These are phyloP conservation scores for Petroica traversi DNA, from an alignment of 2,113 vertebrate genomes.

Conservation along the genomic window DNA sequence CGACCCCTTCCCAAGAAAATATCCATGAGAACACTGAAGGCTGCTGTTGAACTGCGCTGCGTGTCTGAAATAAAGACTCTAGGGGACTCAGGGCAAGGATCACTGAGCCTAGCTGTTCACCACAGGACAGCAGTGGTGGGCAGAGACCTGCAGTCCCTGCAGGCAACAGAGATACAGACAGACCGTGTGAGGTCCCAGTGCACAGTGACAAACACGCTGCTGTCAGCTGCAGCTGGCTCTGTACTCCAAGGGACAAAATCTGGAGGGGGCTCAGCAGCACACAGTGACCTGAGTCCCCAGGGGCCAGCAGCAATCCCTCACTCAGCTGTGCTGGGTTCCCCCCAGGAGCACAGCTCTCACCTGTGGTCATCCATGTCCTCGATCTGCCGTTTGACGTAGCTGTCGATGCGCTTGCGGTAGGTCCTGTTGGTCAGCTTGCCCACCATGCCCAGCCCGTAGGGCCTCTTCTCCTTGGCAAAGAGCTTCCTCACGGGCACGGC, in stretches of 20 bases:
- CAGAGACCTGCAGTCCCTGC: background rate
- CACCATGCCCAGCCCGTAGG: slow-evolving; percentile 95
- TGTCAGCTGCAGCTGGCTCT: background rate
- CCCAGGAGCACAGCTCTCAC: slow-evolving; percentile 13
- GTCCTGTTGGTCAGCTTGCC: slow-evolving; percentile 96
- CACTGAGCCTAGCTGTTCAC: background rate
- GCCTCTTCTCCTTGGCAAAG: slow-evolving; percentile 93
- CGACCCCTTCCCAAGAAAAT: background rate
- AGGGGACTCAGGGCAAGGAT: background rate
- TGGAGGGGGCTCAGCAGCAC: background rate
- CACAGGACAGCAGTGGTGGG: background rate
- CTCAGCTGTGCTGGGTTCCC: background rate
- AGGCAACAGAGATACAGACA: background rate
- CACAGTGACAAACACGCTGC: rapidly evolving
- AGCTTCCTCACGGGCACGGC: slow-evolving; percentile 92
- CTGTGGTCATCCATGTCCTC: slow-evolving; percentile 99
- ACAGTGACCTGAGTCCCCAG: rapidly evolving
- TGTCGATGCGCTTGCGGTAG: slow-evolving; percentile 97
- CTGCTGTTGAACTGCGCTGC: background rate
- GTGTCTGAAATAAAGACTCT: background rate
- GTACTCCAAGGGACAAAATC: background rate
- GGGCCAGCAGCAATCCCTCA: background rate
- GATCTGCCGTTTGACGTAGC: slow-evolving; percentile 94
- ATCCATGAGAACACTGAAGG: background rate
- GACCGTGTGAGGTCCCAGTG: rapidly evolving